A percentile compares a stretch with the other conserved stretches of the same genome.
Conservation (phyloP, 2,888 invertebrate species). For the Sminthurides aquaticus region DNA sequence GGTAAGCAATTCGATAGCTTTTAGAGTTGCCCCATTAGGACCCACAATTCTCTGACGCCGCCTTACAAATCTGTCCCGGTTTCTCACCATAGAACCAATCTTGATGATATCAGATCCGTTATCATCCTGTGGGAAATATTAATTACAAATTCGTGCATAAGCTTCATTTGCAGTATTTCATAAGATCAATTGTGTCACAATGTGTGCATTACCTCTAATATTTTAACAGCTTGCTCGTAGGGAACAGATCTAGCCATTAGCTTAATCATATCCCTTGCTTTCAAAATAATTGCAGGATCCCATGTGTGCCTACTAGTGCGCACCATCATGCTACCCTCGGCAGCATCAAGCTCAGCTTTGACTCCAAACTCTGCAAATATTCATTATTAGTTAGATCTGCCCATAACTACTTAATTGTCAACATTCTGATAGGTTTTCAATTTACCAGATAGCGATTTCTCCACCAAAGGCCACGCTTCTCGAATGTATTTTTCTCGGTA, state of each 20-base stretch:
- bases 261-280: constrained; percentile 92
- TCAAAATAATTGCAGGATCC: constrained; percentile 96
- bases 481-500: constrained; percentile 92
- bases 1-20: constrained; percentile 91
- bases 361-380: constrained; percentile 60
- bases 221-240: constrained; percentile 83
- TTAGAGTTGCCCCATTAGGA: constrained; percentile 94
- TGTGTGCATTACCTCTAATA: constrained; percentile 49
- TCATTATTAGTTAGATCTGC: background rate
- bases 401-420: background rate
- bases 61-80: constrained; percentile 90
- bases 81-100: constrained; percentile 80
- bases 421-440: background rate
- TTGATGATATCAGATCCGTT: constrained; percentile 92
- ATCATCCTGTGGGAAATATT: constrained; percentile 64
- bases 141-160: constrained; percentile 5
- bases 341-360: constrained; percentile 79
- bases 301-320: constrained; percentile 92
- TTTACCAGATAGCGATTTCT: constrained; percentile 61
- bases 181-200: background rate
- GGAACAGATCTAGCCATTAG: constrained; percentile 91
- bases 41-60: constrained; percentile 89
- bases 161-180: no score
- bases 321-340: constrained; percentile 92
- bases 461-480: constrained; percentile 90